phyloP scores from a whole-genome alignment of 1,140 invertebrate species.

The Pseudobourletiella spinata region DNA sequence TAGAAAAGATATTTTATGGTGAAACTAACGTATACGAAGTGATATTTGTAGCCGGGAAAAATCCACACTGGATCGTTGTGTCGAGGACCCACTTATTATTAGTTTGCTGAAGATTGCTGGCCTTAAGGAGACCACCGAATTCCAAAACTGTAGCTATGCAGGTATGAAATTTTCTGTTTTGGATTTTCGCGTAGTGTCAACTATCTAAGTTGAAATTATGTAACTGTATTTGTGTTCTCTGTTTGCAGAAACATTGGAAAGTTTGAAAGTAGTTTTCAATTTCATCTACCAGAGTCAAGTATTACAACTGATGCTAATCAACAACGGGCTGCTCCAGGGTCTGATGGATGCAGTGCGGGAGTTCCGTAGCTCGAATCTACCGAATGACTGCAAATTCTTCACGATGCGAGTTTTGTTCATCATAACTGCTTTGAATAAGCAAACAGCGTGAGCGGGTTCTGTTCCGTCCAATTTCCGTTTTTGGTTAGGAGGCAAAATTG shows the following conservation, averaged over 20 bases:
- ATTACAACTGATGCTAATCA: constrained; percentile 57
- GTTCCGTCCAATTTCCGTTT: constrained; percentile 12
- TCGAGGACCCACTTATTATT: constrained; percentile 6
- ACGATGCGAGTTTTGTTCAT: constrained; percentile 82
- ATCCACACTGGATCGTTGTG: constrained; percentile 16
- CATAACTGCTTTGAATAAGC: constrained; percentile 65
- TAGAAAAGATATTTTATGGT: not conserved
- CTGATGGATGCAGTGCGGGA: constrained; percentile 64
- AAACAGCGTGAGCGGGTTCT: constrained; percentile 46
- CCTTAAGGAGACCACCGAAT: constrained; percentile 10
- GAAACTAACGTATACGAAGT: not conserved
- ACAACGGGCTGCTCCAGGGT: constrained; percentile 61
- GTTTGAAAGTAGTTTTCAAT: constrained; percentile 82
- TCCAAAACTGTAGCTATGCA: constrained; percentile 12
- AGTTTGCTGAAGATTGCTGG: constrained; percentile 14
- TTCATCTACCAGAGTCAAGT: constrained; percentile 69
- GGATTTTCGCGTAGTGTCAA: not conserved
- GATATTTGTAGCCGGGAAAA: constrained; percentile 26
- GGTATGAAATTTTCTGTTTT: constrained; percentile 4
- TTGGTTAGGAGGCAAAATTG: constrained; percentile 7
- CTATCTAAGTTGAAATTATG: not conserved
- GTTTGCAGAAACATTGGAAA: constrained; percentile 49
- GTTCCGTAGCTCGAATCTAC: constrained; percentile 48
- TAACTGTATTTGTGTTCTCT: no score
- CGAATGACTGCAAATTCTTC: constrained; percentile 69